Evolutionary conservation across 1,140 invertebrate species (phyloP).

Genomic region (Pogonus chalceus): DNA sequence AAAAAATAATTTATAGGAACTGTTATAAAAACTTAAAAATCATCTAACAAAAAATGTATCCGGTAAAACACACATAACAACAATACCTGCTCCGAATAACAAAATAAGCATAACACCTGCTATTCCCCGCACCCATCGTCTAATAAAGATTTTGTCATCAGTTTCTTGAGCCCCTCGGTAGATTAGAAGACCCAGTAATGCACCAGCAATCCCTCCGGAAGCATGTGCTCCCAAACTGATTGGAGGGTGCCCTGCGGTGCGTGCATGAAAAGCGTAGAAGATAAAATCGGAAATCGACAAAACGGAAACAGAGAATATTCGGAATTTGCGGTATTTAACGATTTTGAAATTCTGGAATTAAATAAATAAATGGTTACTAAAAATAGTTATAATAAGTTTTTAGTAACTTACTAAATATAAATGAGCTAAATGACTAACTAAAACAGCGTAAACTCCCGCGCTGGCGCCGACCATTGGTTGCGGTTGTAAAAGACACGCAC

Average conservation of each 20-base stretch:
- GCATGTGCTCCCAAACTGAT: constrained; percentile 67
- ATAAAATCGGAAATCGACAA: constrained; percentile 47
- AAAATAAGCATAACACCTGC: too few relatives aligned
- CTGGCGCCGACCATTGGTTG: constrained; percentile 78
- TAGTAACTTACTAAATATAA: constrained; percentile 62
- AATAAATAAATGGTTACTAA: constrained; percentile 14
- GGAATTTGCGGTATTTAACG: constrained; percentile 46
- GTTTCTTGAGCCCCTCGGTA: constrained; percentile 37
- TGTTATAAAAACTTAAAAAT: too few relatives aligned
- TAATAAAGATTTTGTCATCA: too few relatives aligned
- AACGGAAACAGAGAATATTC: constrained; percentile 46
- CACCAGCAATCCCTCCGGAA: constrained; percentile 66
- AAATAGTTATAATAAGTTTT: constrained; percentile 13
- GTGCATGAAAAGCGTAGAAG: constrained; percentile 37
- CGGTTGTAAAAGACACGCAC: constrained; percentile 71
- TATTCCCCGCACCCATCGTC: too few relatives aligned
- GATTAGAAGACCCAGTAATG: constrained; percentile 68
- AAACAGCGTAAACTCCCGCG: constrained; percentile 87
- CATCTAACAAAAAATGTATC: too few relatives aligned
- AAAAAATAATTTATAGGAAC: too few relatives aligned
- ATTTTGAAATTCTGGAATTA: constrained; percentile 46
- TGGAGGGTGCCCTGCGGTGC: constrained; percentile 36
- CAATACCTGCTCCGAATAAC: too few relatives aligned
- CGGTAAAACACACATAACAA: too few relatives aligned
- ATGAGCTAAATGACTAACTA: constrained; percentile 84